phyloP scores from a whole-genome alignment of 2,888 invertebrate species.

The Melanophora roralis region DNA sequence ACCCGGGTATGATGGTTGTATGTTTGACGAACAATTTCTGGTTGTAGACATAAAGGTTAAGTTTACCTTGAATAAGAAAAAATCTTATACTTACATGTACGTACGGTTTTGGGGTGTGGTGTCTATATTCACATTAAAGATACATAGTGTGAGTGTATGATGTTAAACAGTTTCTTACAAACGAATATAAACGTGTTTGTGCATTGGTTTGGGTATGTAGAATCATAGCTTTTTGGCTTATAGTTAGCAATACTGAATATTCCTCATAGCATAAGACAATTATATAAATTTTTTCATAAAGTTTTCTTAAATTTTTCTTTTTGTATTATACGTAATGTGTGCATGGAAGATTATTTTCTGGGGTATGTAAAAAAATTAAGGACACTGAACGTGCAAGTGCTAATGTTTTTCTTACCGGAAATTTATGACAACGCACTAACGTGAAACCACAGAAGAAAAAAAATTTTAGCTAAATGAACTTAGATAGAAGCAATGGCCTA shows the following conservation, averaged over 20 bases:
- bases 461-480: slow-evolving; percentile 12
- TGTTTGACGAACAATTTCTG: too few species aligned
- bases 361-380: not conserved
- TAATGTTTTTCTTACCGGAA: slow-evolving; percentile 38
- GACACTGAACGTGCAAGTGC: slow-evolving; percentile 46
- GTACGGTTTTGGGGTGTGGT: too few species aligned
- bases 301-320: not conserved
- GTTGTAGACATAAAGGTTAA: too few species aligned
- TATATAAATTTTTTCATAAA: slow-evolving; percentile 29
- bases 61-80: too few species aligned
- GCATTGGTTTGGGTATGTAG: not conserved
- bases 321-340: not conserved
- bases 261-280: slow-evolving; percentile 24
- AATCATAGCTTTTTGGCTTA: too few species aligned
- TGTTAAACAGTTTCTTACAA: not conserved
- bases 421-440: slow-evolving; percentile 46
- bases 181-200: not conserved
- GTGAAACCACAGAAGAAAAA: not conserved
- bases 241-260: slow-evolving; percentile 12
- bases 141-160: not conserved
- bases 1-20: too few species aligned
- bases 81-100: too few species aligned
- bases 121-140: too few species aligned
- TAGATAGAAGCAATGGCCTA: not conserved
- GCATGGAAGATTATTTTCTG: not conserved